Percentiles rank a stretch among this genome's conserved stretches.
Evolutionary conservation across 2,113 vertebrate species (phyloP).

Genomic region (Dicaeum eximium): DNA sequence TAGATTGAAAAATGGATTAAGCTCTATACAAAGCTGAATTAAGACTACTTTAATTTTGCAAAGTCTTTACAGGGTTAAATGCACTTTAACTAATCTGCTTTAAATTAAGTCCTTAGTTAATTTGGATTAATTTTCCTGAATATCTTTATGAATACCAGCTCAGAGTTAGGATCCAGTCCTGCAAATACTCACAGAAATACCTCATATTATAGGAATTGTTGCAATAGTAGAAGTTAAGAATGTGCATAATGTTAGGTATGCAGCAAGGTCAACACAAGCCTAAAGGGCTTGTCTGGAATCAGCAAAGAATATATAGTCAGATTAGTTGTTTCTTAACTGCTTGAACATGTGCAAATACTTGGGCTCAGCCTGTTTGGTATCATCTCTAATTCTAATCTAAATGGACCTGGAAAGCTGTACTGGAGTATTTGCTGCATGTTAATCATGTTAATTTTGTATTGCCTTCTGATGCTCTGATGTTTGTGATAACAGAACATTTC

Average conservation of each 20-base stretch:
- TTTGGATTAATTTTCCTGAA: slow-evolving; percentile 52
- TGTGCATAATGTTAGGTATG: neutral
- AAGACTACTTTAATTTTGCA: slow-evolving; percentile 35
- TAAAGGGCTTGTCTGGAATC: neutral
- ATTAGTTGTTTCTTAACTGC: neutral
- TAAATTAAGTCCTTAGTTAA: slow-evolving; percentile 59
- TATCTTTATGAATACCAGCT: slow-evolving; percentile 18
- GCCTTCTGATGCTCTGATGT: neutral
- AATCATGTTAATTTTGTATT: neutral
- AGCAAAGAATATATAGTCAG: neutral
- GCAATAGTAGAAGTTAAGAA: neutral
- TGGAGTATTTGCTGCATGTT: neutral
- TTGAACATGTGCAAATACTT: neutral
- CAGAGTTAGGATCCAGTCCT: neutral
- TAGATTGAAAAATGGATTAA: slow-evolving; percentile 52
- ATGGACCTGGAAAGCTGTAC: neutral
- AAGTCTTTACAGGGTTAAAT: slow-evolving; percentile 56
- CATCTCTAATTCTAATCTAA: neutral
- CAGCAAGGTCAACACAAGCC: neutral
- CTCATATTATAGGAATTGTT: slow-evolving; percentile 13
- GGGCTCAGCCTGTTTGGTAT: neutral
- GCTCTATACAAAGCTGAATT: slow-evolving; percentile 36
- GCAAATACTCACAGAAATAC: neutral
- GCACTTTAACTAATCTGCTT: slow-evolving; percentile 57
- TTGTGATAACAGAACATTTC: neutral